Evolutionary conservation across 2,113 vertebrate species (phyloP), one percentile per base, ranked within the genome.

Genomic region (Oenanthe oenanthe): DNA sequence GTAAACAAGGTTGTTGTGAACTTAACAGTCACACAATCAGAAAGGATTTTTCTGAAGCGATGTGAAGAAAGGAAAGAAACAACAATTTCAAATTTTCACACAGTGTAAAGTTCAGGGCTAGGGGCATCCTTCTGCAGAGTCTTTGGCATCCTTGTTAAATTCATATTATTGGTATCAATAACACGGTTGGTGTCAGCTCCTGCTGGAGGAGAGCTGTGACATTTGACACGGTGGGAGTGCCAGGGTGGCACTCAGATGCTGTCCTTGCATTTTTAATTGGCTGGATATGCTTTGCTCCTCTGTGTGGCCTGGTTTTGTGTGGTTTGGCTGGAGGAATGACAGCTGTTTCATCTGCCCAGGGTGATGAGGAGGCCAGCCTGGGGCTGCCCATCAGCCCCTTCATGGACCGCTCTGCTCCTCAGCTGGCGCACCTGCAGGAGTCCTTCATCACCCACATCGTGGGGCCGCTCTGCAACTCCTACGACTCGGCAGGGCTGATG

Each of bases 381-480:
- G 99, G 99, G 18, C 98, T 99, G 81, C 99, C 99, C 16, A 98
- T 99, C 95, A 99, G 99, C 89, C 99, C 99, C 8, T 99, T 99
- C 97, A 99, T 99, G 99, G 99, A 99, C 96, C 98, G 99, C 66
- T 98, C 99, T 17, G 98, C 99, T 8, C 99, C 99, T 2, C 99
- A 99, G 97, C 87, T 99, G 96, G 99, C 99, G 80, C 99, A 99
- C 78, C 98, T 99, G 47, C 99, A 99, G 97, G 99, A 99, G 84
- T 99, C 99, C 19, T 99, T 99, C 97, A 99, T 99, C 96, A 99
- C 99, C 17, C 99, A 99, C 97, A 99, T 99, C 10, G 99, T 99
- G 95, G 99, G 99, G 12, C 99, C 99, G 5, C 98, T 99, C 4
- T 99, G 99, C 88, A 98, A 99, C 96, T 99, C 99, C 36, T 99